Percentiles rank a stretch among this genome's conserved stretches.
Evolutionary conservation across 2,113 vertebrate genomes (phyloP).

Genomic region (Mesocricetus auratus): DNA sequence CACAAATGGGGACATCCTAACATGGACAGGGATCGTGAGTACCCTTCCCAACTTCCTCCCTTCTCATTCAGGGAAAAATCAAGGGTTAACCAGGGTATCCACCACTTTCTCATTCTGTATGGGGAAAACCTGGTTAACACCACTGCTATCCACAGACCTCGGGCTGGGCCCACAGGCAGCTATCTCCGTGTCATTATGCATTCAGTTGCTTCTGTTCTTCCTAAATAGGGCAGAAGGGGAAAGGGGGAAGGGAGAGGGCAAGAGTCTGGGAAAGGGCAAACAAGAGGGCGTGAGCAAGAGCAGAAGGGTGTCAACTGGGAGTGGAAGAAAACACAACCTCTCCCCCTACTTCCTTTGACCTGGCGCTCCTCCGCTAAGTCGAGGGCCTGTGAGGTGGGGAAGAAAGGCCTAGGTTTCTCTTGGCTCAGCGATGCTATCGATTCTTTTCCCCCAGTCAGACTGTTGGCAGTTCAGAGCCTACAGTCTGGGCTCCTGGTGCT

Average conservation of each 20-base stretch:
- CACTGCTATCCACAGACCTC: background rate
- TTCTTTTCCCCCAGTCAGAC: background rate
- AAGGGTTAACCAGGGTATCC: background rate
- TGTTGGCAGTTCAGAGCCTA: background rate
- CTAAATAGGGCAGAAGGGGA: background rate
- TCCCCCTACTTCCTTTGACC: background rate
- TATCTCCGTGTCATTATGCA: background rate
- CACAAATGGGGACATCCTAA: background rate
- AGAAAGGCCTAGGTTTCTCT: background rate
- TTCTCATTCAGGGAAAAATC: background rate
- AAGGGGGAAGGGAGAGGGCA: too few relatives aligned
- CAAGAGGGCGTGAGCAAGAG: background rate
- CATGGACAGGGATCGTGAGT: too few relatives aligned
- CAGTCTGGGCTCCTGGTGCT: slow-evolving; percentile 39
- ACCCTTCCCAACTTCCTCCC: background rate
- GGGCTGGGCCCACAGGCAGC: background rate
- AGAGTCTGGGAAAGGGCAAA: fast-evolving
- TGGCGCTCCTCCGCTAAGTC: background rate
- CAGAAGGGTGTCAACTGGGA: background rate
- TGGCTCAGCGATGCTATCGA: background rate
- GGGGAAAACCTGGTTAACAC: background rate
- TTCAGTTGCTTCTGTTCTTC: background rate
- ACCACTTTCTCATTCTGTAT: background rate
- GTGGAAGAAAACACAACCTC: background rate
- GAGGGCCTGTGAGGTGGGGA: background rate